These are phyloP conservation scores for Gallinago solitaria DNA, from an alignment of 2,797 vertebrate species.

Conservation along the genomic window DNA sequence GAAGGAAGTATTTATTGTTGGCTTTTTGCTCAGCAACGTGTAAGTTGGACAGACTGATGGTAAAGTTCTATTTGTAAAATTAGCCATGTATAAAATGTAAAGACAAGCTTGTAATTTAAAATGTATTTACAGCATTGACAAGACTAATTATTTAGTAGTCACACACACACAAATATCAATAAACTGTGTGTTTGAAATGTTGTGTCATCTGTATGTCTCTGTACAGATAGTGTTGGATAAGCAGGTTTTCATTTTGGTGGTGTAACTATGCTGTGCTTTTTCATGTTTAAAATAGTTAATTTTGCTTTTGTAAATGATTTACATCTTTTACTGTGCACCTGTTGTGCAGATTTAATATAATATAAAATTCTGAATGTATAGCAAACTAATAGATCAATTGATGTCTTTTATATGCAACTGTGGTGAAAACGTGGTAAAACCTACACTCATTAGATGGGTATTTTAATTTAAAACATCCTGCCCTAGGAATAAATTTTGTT, in stretches of 20 bases:
- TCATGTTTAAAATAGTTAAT: not conserved
- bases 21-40: conserved; percentile 40
- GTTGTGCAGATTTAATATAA: not conserved
- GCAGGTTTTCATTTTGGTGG: not conserved
- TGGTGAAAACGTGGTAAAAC: not conserved
- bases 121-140: conserved; percentile 66
- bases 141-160: conserved; percentile 70
- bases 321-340: not conserved
- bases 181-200: conserved; percentile 27
- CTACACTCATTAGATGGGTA: not conserved
- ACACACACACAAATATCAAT: conserved; percentile 31
- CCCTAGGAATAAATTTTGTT: not conserved
- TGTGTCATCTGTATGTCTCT: not conserved
- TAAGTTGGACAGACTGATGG: conserved; percentile 12
- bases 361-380: not conserved
- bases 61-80: conserved; percentile 72
- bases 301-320: not conserved
- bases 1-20: conserved; percentile 69
- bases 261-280: not conserved
- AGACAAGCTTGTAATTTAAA: conserved; percentile 74
- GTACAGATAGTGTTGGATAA: not conserved
- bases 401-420: not conserved
- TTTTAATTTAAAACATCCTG: conserved; percentile 20
- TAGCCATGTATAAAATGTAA: conserved; percentile 73
- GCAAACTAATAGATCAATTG: not conserved